phyloP scores from a whole-genome alignment of 2,888 invertebrate genomes.

The Acanthoscelides obtectus region DNA sequence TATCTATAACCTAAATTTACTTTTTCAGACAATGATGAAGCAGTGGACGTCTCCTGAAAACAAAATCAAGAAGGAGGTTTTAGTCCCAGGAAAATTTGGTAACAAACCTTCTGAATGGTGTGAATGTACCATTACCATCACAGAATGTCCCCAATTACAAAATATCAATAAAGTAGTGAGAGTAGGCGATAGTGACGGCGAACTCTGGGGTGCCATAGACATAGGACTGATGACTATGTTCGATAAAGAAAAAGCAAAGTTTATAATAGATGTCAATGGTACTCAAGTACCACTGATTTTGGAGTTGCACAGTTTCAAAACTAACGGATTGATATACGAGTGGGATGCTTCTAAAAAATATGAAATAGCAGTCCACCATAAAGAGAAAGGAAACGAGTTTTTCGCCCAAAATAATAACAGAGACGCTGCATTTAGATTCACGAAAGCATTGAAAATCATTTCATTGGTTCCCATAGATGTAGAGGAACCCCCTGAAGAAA shows the following conservation, averaged over 20 bases:
- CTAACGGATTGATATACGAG: conserved; percentile 46
- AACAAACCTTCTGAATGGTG: conserved; percentile 42
- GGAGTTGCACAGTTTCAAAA: conserved; percentile 41
- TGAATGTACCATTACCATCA: conserved; percentile 38
- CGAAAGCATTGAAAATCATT: conserved; percentile 67
- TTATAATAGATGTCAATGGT: conserved; percentile 42
- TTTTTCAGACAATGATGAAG: conserved; percentile 8
- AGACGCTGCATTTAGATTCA: conserved; percentile 72
- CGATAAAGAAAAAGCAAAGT: conserved; percentile 47
- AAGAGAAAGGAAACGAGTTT: conserved; percentile 55
- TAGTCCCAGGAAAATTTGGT: conserved; percentile 34
- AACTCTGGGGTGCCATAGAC: conserved; percentile 49
- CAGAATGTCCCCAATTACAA: conserved; percentile 22
- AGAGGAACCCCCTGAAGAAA: conserved; percentile 45
- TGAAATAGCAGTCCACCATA: conserved; percentile 46
- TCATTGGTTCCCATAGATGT: conserved; percentile 57
- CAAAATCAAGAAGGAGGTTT: conserved; percentile 38
- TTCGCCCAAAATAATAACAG: conserved; percentile 52
- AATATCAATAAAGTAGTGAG: conserved; percentile 27
- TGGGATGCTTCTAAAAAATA: conserved; percentile 45
- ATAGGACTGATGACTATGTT: conserved; percentile 49
- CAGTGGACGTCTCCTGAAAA: conserved; percentile 39
- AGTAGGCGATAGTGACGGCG: conserved; percentile 47
- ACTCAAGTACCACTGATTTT: conserved; percentile 39
- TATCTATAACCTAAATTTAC: not conserved